Evolutionary conservation across 2,113 vertebrate genomes (phyloP).

Genomic region (Chamaea fasciata): DNA sequence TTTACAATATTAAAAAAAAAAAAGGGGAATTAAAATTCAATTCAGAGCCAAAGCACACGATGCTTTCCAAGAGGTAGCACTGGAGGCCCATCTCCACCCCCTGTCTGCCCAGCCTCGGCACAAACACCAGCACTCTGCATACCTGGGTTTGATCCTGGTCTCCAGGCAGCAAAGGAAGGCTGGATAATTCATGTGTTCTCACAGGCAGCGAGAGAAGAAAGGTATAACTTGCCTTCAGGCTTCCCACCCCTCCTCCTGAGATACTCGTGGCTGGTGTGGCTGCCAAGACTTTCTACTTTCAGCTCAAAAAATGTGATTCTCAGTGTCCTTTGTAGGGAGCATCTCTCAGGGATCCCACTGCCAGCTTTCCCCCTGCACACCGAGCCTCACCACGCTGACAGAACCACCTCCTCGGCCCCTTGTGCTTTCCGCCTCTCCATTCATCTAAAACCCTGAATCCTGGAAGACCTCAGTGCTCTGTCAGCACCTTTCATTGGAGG

Average conservation of each 20-base stretch:
- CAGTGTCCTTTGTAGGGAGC: neutral
- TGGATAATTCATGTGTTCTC: constrained; percentile 29
- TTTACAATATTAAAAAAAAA: neutral
- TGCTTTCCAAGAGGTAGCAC: neutral
- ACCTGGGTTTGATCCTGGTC: constrained; percentile 15
- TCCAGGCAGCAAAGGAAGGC: neutral
- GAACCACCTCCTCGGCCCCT: neutral
- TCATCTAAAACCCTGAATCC: neutral
- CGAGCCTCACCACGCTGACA: fast-evolving
- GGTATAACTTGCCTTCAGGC: constrained; percentile 28
- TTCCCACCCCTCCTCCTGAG: neutral
- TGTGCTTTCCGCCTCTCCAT: neutral
- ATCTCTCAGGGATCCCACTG: neutral
- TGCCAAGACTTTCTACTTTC: neutral
- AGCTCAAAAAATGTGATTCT: neutral
- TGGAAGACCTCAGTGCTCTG: neutral
- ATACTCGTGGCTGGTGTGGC: neutral
- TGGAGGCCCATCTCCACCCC: neutral
- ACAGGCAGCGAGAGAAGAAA: neutral
- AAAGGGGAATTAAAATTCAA: neutral
- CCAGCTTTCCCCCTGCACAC: fast-evolving
- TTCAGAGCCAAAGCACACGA: neutral
- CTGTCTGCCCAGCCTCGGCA: fast-evolving
- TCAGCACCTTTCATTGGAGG: neutral
- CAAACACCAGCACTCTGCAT: neutral